These are phyloP conservation scores for Nasonia giraulti DNA, from an alignment of 1,140 invertebrate genomes.

Conservation along the genomic window DNA sequence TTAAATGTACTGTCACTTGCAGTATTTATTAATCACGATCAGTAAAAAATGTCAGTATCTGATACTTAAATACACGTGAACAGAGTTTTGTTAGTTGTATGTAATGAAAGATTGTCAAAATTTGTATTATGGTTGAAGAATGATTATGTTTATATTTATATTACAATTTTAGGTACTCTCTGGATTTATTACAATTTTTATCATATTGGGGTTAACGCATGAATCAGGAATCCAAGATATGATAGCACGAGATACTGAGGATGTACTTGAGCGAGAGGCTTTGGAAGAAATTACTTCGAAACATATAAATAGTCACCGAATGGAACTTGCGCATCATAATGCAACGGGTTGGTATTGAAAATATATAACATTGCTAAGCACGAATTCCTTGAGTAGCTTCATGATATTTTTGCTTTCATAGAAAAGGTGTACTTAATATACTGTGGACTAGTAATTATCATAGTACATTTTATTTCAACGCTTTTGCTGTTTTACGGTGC, in stretches of 20 bases:
- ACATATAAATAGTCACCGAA: slow-evolving; percentile 70
- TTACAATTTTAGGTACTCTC: slow-evolving; percentile 67
- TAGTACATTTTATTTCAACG: slow-evolving; percentile 71
- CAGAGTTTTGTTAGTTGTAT: no score
- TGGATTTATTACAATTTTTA: slow-evolving; percentile 71
- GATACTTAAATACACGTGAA: no score
- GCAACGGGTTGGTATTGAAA: slow-evolving; percentile 63
- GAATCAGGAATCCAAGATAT: slow-evolving; percentile 72
- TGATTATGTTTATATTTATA: no score
- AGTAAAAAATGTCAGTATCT: no score
- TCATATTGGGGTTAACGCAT: slow-evolving; percentile 70
- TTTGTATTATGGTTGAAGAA: no score
- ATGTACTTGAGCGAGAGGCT: slow-evolving; percentile 68
- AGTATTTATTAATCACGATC: no score
- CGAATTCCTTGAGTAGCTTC: no score
- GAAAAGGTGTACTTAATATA: slow-evolving; percentile 73
- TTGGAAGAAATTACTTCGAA: slow-evolving; percentile 70
- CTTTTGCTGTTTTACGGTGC: slow-evolving; percentile 72
- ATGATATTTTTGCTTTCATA: slow-evolving; percentile 54
- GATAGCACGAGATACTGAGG: slow-evolving; percentile 73
- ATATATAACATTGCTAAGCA: background rate
- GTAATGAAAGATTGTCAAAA: no score
- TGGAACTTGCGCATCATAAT: slow-evolving; percentile 72
- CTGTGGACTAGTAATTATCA: slow-evolving; percentile 69
- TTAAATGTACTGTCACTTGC: no score